Base-by-base conservation (phyloP, 92 coral and sea anemone species). In the Epizoanthus rinbou region DNA sequence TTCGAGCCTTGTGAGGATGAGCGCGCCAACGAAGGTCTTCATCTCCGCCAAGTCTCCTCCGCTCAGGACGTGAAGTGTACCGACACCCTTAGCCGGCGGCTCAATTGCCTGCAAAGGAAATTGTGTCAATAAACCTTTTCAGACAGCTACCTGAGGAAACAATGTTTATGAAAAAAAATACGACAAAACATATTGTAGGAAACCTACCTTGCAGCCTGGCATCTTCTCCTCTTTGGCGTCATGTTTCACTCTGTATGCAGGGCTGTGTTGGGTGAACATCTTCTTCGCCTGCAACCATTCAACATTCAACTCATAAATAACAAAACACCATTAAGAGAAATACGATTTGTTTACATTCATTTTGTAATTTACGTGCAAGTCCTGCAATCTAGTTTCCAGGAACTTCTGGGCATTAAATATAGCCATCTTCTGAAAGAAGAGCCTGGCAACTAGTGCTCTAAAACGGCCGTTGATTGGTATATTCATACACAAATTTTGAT, bases 1-100 rank as follows among this genome's bases (percentile, higher is more conserved):
- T 22, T 78, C 82, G 2, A 78, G 71, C 41, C 69, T 41, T 5
- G 82, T 78, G 11, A 78, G 82, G 35, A 78, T 78, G 3, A 78
- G 82, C 41, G 82, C 82, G 5, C 82, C 82, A 13, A 78, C 82
- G 60, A 78, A 78, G 4, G 82, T 78, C 16, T 78, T 78, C 82
- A 78, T 78, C 56, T 78, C 82, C 39, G 82, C 53, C 71, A 78
- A 23, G 59, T 78, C 82, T 22, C 41, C 82, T 5, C 82, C 82
- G 70, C 19, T 59, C 24, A 78, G 71, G 35, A 41, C 71, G 22
- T 39, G 82, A 19, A 59, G 82, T 14, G 71, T 62, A 2, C 57
- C 23, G 11, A 60, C 64, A 23, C 39, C 39, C 10, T 62, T 62
- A 15, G 71, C 43, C 3, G 71, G 82, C 8, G 57, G 58, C 23